Evolutionary conservation across 2,113 vertebrate species (phyloP).

Genomic region (Lophura nycthemera): DNA sequence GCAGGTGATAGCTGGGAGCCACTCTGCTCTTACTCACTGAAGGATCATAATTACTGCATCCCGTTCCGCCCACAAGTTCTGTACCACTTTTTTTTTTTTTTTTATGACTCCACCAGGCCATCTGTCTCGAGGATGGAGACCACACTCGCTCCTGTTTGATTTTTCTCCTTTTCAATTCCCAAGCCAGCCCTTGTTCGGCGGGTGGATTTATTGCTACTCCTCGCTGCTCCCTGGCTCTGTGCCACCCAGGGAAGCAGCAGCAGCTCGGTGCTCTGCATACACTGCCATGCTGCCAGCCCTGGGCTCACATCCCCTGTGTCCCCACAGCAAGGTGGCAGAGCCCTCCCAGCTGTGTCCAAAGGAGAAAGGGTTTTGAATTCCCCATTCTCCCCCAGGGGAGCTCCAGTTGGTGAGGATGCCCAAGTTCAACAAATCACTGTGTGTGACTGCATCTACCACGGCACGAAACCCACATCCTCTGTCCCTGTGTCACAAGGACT

Average conservation of each 20-base stretch:
- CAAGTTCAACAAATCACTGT: not conserved
- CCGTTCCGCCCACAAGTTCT: not conserved
- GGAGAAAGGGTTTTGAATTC: not conserved
- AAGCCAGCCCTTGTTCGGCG: constrained; percentile 39
- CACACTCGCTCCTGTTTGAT: constrained; percentile 33
- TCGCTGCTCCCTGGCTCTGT: not conserved
- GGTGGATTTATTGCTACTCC: constrained; percentile 47
- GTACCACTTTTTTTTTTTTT: not conserved
- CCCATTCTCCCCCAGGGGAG: too few species aligned
- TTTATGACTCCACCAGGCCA: constrained; percentile 27
- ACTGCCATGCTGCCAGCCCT: not conserved
- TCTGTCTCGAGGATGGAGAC: constrained; percentile 36
- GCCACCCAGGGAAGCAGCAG: not conserved
- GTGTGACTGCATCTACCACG: accelerated
- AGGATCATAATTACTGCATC: not conserved
- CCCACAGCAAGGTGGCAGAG: not conserved
- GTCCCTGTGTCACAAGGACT: not conserved
- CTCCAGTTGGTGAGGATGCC: not conserved
- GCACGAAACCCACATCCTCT: not conserved
- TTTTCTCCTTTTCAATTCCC: constrained; percentile 59
- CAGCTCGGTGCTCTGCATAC: not conserved
- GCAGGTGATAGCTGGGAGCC: not conserved
- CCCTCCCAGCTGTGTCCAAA: not conserved
- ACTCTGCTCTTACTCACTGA: not conserved
- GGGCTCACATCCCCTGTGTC: not conserved